A percentile compares a stretch with the other conserved stretches of the same genome.
These are phyloP conservation scores for Coranthus polyacanthus DNA, from an alignment of 2,797 vertebrate genomes.

Conservation along the genomic window DNA sequence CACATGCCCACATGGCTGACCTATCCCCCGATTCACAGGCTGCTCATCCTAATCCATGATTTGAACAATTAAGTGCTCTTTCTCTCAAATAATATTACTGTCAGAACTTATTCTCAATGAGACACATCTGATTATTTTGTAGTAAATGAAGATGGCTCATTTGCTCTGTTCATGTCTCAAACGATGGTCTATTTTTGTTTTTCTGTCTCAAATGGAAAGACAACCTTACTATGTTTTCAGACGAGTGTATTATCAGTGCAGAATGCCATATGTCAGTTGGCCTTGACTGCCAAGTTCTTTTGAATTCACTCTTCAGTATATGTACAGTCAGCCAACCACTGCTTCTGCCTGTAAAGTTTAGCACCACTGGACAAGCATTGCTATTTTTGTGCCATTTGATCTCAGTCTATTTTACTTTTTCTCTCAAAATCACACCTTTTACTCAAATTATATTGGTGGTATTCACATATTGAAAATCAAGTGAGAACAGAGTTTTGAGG, in stretches of 20 bases:
- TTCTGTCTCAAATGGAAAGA: not conserved
- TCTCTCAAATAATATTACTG: slow-evolving; percentile 6
- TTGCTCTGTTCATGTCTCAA: slow-evolving; percentile 6
- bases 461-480: slow-evolving; percentile 45
- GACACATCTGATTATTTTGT: too few relatives aligned
- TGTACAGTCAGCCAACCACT: not conserved
- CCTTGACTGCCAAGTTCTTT: not conserved
- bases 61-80: slow-evolving; percentile 22
- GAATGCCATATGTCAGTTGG: not conserved
- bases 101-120: too few relatives aligned
- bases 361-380: slow-evolving; percentile 23
- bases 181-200: slow-evolving; percentile 2
- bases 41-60: slow-evolving; percentile 25
- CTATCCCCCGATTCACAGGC: slow-evolving; percentile 33
- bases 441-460: slow-evolving; percentile 29
- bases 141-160: not conserved
- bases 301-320: slow-evolving; percentile 9
- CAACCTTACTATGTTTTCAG: too few relatives aligned
- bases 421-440: slow-evolving; percentile 45
- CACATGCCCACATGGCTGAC: slow-evolving; percentile 26
- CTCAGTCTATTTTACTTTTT: slow-evolving; percentile 23
- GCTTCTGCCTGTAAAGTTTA: slow-evolving; percentile 14
- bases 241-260: too few relatives aligned
- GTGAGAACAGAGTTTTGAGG: slow-evolving; percentile 46
- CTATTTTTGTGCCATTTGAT: slow-evolving; percentile 52